These are phyloP conservation scores for Sebastes paucispinis DNA, from an alignment of 2,797 vertebrate genomes.

Conservation along the genomic window DNA sequence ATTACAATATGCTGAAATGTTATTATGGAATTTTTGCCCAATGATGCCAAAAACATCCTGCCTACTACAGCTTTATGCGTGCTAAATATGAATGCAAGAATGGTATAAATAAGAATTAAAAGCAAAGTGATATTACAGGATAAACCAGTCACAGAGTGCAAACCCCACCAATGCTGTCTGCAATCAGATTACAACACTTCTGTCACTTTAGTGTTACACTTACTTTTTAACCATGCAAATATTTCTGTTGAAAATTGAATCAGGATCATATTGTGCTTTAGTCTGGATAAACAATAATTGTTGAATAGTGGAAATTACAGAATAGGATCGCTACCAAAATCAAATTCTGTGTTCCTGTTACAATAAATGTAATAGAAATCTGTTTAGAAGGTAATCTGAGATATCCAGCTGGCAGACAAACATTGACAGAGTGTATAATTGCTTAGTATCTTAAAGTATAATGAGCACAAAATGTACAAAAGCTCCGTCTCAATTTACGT, in stretches of 20 bases:
- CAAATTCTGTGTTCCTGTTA: neutral
- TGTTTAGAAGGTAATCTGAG: neutral
- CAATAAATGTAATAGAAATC: neutral
- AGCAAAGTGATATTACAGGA: neutral
- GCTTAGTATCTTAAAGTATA: slow-evolving; percentile 9
- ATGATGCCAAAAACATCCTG: no score
- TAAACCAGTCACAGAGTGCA: neutral
- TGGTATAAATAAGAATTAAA: no score
- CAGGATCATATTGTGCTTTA: neutral
- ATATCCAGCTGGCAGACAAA: neutral
- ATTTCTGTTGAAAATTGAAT: neutral
- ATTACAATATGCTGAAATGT: no score
- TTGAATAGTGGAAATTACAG: neutral
- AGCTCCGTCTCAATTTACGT: neutral
- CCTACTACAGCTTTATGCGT: no score
- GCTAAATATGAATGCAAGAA: no score
- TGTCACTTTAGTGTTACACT: neutral
- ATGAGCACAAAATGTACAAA: slow-evolving; percentile 9
- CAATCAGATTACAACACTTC: neutral
- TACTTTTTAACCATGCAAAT: neutral
- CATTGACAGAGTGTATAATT: neutral
- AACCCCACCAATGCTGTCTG: neutral
- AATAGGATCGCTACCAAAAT: neutral
- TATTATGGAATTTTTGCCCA: no score
- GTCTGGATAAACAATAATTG: neutral